phyloP scores from a whole-genome alignment of 1,140 invertebrate species.

The Octopus bimaculoides region DNA sequence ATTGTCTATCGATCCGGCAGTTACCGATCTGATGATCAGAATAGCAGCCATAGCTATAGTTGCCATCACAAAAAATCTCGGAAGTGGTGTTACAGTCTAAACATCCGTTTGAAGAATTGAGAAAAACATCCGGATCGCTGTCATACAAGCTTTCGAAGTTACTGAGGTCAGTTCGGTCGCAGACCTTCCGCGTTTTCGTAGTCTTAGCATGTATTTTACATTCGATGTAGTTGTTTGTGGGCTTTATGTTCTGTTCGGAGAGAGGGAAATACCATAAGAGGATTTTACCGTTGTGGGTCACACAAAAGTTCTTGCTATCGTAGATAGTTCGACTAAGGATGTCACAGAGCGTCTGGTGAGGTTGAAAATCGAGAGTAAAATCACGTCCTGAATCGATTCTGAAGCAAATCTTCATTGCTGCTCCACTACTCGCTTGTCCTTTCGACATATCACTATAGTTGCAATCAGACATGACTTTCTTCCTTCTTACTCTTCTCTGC shows the following conservation, averaged over 20 bases:
- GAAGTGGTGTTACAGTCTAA: neutral
- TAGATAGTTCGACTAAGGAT: conserved; percentile 1
- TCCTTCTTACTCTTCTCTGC: too few species aligned
- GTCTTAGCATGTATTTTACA: neutral
- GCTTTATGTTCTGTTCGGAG: neutral
- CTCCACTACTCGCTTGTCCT: too few species aligned
- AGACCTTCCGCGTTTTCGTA: neutral
- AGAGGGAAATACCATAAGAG: neutral
- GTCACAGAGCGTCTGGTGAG: neutral
- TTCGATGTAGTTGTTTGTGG: neutral
- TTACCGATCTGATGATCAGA: neutral
- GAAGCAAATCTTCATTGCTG: neutral
- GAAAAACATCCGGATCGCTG: neutral
- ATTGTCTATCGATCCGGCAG: neutral
- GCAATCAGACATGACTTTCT: too few species aligned
- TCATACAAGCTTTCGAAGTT: neutral
- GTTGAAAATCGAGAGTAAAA: neutral
- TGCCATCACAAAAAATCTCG: neutral
- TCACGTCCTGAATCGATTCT: neutral
- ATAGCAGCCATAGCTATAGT: neutral
- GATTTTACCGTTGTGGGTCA: neutral
- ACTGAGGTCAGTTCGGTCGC: neutral
- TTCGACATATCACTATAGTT: too few species aligned
- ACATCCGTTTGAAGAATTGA: neutral
- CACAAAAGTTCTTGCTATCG: neutral